Evolutionary conservation across 2,797 vertebrate genomes (phyloP), one percentile per base, ranked within the genome.

Genomic region (Microtus californicus): DNA sequence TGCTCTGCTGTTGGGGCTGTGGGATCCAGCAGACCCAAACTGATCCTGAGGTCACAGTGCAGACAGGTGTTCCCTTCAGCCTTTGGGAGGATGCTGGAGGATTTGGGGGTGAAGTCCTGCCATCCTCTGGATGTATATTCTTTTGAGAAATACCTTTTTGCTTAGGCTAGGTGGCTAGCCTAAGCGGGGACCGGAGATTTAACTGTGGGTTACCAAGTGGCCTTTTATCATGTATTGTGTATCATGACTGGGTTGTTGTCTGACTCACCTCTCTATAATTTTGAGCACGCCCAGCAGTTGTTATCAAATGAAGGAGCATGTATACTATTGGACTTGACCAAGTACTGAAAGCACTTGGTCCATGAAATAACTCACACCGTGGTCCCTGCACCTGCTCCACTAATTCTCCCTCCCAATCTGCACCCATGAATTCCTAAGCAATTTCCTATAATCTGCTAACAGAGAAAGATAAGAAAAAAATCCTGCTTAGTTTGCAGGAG

Each of bases 71-170:
- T 86, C 9, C 43, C 85, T 81, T 27, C 80, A 87, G 86, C 3
- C 40, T 92, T 69, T 40, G 61, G 45, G 29, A 71, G n/a, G 51
- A 48, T 51, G 31, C 56, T 37, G 15, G 11, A 56, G 34, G 67
- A 51, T 76, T 90, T 93, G n/a, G 25, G 48, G 71, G 27, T 61
- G 79, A 67, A 93, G 69, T 31, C 51, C 34, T 89, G 15, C 27
- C 43, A 65, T 73, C 31, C 29, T 94, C 37, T 92, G 37, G 27
- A 31, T 78, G 51, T 65, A 23, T 87, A 59, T 34, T 82, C 76
- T 43, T 92, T 89, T 74, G 69, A 90, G 71, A 88, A 94, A 85
- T 3, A 79, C 19, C 9, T 87, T 92, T 90, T 79, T 40, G 56
- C 23, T 79, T 67, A n/a, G n/a, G n/a, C n/a, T n/a, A n/a, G 37